A percentile compares a stretch with the other conserved stretches of the same genome.
Conservation (phyloP, 2,113 vertebrate genomes). For the Amphiprion percula region DNA sequence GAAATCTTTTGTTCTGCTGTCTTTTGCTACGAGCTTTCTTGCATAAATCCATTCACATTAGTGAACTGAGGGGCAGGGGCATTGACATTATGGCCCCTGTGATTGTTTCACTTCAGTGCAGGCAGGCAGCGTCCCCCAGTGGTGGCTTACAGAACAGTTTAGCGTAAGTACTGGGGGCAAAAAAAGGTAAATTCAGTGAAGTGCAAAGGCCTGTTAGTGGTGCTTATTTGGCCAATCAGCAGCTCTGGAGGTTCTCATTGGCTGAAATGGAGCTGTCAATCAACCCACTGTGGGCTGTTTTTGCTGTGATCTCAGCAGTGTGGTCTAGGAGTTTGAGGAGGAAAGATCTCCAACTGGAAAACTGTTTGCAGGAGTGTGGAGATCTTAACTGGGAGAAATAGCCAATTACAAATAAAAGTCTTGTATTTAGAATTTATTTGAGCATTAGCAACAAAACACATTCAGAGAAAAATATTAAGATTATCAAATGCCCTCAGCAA, state of each 20-base stretch:
- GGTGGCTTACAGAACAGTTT: conserved; percentile 15
- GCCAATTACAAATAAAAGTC: no score
- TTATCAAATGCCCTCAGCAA: no score
- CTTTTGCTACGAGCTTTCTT: conserved; percentile 29
- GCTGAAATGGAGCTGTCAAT: conserved; percentile 70
- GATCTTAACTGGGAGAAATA: no score
- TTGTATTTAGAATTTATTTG: no score
- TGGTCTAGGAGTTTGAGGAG: conserved; percentile 13
- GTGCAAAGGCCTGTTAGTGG: conserved; percentile 6
- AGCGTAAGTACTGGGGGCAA: neutral
- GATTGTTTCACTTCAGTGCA: neutral
- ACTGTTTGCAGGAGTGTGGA: neutral
- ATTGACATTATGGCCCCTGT: neutral
- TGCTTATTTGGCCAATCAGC: conserved; percentile 63
- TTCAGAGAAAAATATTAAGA: no score
- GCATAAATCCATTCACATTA: conserved; percentile 45
- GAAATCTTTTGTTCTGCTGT: conserved; percentile 45
- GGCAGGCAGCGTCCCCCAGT: conserved; percentile 52
- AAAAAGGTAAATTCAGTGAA: conserved; percentile 14
- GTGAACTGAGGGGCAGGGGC: neutral
- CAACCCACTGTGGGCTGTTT: conserved; percentile 48
- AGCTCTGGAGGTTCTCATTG: conserved; percentile 66
- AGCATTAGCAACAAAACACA: no score
- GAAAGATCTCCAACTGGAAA: conserved; percentile 23
- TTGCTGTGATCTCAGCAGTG: conserved; percentile 36